Evolutionary conservation across 1,140 invertebrate species (phyloP).

Genomic region (Macrocentrus cingulum): DNA sequence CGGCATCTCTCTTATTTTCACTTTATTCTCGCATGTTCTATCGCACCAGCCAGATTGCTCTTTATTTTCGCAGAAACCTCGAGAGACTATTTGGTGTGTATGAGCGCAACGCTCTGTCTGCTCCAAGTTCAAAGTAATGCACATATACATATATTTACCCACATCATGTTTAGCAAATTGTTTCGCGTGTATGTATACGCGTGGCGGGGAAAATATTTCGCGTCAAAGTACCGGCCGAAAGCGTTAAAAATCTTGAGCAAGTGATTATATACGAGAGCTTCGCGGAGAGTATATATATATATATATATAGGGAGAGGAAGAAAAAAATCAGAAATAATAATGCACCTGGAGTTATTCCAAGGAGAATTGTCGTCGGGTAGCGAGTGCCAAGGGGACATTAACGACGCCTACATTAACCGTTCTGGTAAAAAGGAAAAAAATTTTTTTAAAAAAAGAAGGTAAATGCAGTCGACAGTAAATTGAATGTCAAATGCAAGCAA

Average conservation of each 20-base stretch:
- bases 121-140: too few species aligned
- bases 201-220: too few species aligned
- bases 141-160: too few species aligned
- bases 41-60: too few species aligned
- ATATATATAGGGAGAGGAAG: background rate
- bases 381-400: constrained; percentile 27
- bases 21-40: too few species aligned
- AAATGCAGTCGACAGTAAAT: constrained; percentile 24
- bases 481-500: constrained; percentile 27
- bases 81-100: too few species aligned
- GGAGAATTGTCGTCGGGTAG: constrained; percentile 10
- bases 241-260: constrained; percentile 7
- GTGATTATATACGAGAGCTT: constrained; percentile 11
- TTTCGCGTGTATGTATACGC: too few species aligned
- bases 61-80: too few species aligned
- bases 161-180: too few species aligned
- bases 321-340: constrained; percentile 2
- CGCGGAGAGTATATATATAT: background rate
- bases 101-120: too few species aligned
- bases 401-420: constrained; percentile 27
- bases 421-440: constrained; percentile 9
- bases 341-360: constrained; percentile 18
- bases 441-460: background rate
- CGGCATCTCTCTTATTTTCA: too few species aligned
- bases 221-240: too few species aligned